Conservation (phyloP, 2,797 vertebrate species). For the Enteromius afrohamiltoni region DNA sequence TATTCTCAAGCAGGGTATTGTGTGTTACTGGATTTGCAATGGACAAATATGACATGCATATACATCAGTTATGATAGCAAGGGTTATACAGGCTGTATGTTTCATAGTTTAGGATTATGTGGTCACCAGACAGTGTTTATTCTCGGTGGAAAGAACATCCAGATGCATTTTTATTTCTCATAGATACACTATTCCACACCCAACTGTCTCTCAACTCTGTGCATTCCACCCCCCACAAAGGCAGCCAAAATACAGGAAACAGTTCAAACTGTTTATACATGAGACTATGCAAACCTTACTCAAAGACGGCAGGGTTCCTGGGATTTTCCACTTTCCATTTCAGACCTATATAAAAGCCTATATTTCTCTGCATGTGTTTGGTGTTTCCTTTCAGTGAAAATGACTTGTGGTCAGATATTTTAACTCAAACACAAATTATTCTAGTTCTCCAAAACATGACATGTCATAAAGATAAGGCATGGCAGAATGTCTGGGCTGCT, state of each 20-base stretch:
- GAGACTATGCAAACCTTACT: slow-evolving; percentile 33
- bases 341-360: background rate
- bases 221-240: slow-evolving; percentile 31
- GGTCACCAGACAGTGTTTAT: slow-evolving; percentile 58
- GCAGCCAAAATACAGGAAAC: slow-evolving; percentile 41
- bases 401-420: slow-evolving; percentile 17
- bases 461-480: background rate
- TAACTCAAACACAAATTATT: background rate
- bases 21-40: slow-evolving; percentile 28
- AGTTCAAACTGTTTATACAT: slow-evolving; percentile 40
- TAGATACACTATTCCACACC: slow-evolving; percentile 14
- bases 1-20: slow-evolving; percentile 11
- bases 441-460: background rate
- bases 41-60: slow-evolving; percentile 25
- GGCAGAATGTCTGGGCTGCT: background rate
- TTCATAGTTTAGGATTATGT: slow-evolving; percentile 46
- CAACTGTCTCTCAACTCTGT: slow-evolving; percentile 20
- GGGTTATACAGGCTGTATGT: slow-evolving; percentile 29
- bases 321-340: slow-evolving; percentile 21
- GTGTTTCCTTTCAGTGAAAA: background rate
- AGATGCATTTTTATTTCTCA: slow-evolving; percentile 8
- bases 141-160: slow-evolving; percentile 48
- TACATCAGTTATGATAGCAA: slow-evolving; percentile 36
- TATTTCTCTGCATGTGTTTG: slow-evolving; percentile 2
- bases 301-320: slow-evolving; percentile 14